These are phyloP conservation scores for Pangasius sanitwongsei DNA, from an alignment of 2,797 vertebrate genomes.

Conservation along the genomic window DNA sequence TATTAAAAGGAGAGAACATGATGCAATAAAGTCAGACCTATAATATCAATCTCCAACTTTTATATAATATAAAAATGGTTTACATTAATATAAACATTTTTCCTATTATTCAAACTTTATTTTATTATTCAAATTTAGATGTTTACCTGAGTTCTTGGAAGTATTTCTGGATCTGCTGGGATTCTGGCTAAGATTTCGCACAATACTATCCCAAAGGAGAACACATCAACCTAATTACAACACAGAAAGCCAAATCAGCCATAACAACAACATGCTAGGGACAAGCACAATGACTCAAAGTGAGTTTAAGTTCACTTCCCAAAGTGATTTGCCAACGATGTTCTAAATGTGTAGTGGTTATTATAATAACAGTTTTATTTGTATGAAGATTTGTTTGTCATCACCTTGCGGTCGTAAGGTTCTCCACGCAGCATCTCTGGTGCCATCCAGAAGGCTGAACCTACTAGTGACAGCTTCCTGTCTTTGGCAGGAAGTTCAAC, in stretches of 20 bases:
- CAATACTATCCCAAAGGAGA: conserved; percentile 89
- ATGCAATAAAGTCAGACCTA: neutral
- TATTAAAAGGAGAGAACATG: neutral
- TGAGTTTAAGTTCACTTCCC: neutral
- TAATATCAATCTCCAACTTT: neutral
- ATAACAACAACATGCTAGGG: neutral
- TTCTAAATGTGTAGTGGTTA: neutral
- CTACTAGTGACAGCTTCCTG: conserved; percentile 86
- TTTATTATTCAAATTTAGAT: neutral
- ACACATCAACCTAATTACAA: conserved; percentile 83
- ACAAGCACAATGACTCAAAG: neutral
- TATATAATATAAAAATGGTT: neutral
- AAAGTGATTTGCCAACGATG: neutral
- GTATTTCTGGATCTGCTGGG: conserved; percentile 86
- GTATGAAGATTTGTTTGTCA: neutral
- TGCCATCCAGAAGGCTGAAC: conserved; percentile 91
- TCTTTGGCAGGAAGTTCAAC: conserved; percentile 80
- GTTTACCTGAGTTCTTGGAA: conserved; percentile 84
- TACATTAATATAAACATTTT: neutral
- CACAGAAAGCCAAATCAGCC: conserved; percentile 23
- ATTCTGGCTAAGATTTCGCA: conserved; percentile 88
- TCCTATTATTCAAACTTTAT: neutral
- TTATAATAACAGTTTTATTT: neutral
- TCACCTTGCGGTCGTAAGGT: conserved; percentile 86
- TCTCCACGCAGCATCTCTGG: conserved; percentile 89